Base-by-base conservation (phyloP, 2,888 invertebrate genomes). In the Acanthopleura granulata region DNA sequence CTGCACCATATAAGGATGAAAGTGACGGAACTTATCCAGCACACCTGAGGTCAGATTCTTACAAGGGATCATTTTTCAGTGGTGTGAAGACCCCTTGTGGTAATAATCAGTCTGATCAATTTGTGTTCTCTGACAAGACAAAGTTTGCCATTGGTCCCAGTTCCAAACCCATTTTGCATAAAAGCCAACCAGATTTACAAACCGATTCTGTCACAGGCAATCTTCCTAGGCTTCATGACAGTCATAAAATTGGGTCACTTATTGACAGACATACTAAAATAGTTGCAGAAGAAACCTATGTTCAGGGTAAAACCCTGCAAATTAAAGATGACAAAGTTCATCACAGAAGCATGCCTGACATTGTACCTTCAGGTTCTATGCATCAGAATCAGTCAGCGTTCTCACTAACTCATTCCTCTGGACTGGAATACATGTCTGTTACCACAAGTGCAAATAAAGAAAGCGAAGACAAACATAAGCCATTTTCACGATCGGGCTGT, bases 41-140 rank as follows among this genome's bases (percentile, higher is more conserved):
- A 51, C 51, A 72, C 27, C 50, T n/a, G 49, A 79, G 85, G 72
- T 80, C 84, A 72, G 82, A 83, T 71, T 84, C 85, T 12, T 83
- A 83, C 27, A 85, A 82, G 69, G 83, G 84, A 25, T 83, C 86
- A 18, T 78, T 79, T 77, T 86, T 85, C 76, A 79, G 25, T 57
- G 57, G 22, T 57, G 57, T 57, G 57, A 57, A 40, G 9, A 3
- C 40, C 40, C 40, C 40, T 40, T 9, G 9, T 40, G 40, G 9
- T 40, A 40, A 40, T 40, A 3, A 9, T 40, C 40, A 9, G 3
- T 40, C 40, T 40, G 40, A 40, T 6, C 40, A 40, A n/a, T n/a
- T n/a, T 40, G 40, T 40, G 40, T 40, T 40, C 9, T 9, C 57
- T 6, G 57, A n/a, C 18, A 51, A 18, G 51, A 51, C 51, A 57